Conservation (phyloP, 2,797 vertebrate genomes). For the Falco novaeseelandiae region DNA sequence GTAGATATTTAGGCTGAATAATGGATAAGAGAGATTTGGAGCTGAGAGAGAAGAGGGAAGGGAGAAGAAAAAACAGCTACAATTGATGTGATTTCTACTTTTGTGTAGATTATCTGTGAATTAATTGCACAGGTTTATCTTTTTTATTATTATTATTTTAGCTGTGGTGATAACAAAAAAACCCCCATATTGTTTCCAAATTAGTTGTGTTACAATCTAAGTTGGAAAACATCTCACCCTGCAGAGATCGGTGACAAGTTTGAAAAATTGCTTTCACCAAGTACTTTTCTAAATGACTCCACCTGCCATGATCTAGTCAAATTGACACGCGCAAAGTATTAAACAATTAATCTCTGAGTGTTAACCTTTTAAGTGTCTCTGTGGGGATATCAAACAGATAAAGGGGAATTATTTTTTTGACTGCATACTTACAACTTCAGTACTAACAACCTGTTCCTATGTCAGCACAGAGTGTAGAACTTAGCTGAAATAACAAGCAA, state of each 20-base stretch:
- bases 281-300: background rate
- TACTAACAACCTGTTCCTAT: background rate
- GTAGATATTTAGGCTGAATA: background rate
- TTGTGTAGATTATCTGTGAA: background rate
- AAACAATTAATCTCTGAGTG: background rate
- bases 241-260: background rate
- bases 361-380: background rate
- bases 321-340: background rate
- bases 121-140: background rate
- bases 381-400: background rate
- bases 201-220: background rate
- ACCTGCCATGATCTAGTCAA: background rate
- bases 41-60: background rate
- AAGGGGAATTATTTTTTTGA: background rate
- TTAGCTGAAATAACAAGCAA: background rate
- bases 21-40: background rate
- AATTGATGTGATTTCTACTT: background rate
- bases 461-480: background rate
- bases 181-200: accelerated
- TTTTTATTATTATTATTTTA: background rate
- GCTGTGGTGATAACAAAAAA: background rate
- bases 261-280: background rate
- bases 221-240: background rate
- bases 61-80: background rate
- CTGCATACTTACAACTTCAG: background rate